Base-by-base conservation (phyloP, 2,888 invertebrate genomes). In the Drosophila rubida region DNA sequence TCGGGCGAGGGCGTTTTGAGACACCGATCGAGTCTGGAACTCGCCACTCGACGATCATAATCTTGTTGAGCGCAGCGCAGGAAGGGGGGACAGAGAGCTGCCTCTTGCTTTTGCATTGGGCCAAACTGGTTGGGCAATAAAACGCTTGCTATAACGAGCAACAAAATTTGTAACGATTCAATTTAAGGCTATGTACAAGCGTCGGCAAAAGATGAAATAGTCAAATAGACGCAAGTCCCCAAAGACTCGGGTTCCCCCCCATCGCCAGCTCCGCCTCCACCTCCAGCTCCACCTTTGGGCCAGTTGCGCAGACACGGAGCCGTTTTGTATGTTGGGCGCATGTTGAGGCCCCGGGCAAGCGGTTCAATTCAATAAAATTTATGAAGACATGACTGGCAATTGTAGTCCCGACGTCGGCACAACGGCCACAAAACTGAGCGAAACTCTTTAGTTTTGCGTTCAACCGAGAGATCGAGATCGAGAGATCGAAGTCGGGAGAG, bases 81-180 rank as follows among this genome's bases (percentile, higher is more conserved):
- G 35, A 37, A 2, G 13, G 35, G 14, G 35, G 35, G 5, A 6
- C 6, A 13, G 35, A 51, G 27, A 32, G 30, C 41, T 50, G 63
- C 37, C 27, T 60, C 41, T 54, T 72, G 32, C n/a, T 80, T 79
- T 80, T 79, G 86, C 86, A 82, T 79, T 64, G 75, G 69, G 64
- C 69, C 63, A 81, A 87, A 87, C 87, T 81, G 81, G 81, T 81
- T 81, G 80, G 65, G 85, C 87, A 85, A 85, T 85, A 85, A 85
- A 85, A 85, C 89, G 89, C 88, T 88, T 83, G 87, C 89, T 88
- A 89, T 89, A 89, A 89, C 89, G 89, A 89, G 89, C 81, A 89
- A 89, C 89, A 89, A 89, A 89, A 89, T 89, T 89, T 89, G 88
- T 89, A 89, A 89, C 88, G 88, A 89, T 89, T 89, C 88, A 89